Percentiles rank a stretch among this genome's conserved stretches.
phyloP scores from a whole-genome alignment of 2,888 invertebrate species.

The Unio pictorum region DNA sequence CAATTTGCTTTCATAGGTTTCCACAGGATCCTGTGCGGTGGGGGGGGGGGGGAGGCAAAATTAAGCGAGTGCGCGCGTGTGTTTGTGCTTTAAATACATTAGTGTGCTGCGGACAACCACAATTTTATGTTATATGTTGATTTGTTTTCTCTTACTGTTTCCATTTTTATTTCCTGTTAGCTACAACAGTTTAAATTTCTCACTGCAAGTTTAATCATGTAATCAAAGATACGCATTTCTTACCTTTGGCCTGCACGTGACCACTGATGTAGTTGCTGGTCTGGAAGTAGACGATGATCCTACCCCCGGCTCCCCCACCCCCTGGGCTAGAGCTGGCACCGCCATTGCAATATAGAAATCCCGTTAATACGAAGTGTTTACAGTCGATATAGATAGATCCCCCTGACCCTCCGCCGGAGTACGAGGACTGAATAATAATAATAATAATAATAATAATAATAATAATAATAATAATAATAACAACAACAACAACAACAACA shows the following conservation, averaged over 20 bases:
- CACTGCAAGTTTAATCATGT: background rate
- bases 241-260: slow-evolving; percentile 47
- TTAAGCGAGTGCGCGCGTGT: too few species aligned
- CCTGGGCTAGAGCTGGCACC: slow-evolving; percentile 35
- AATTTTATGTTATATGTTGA: too few species aligned
- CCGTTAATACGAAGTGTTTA: slow-evolving; percentile 27
- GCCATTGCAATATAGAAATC: slow-evolving; percentile 44
- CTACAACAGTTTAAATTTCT: too few species aligned
- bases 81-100: too few species aligned
- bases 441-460: background rate
- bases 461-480: slow-evolving; percentile 1
- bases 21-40: too few species aligned
- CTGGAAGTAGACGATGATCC: slow-evolving; percentile 35
- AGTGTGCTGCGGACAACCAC: too few species aligned
- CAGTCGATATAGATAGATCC: slow-evolving; percentile 45
- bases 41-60: too few species aligned
- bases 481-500: too few species aligned
- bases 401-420: slow-evolving; percentile 55
- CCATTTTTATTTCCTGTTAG: too few species aligned
- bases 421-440: slow-evolving; percentile 17
- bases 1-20: too few species aligned
- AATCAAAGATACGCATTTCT: background rate
- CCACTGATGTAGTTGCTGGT: slow-evolving; percentile 41
- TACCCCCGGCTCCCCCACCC: slow-evolving; percentile 57
- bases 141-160: too few species aligned